Evolutionary conservation across 2,113 vertebrate species (phyloP).

Genomic region (Lepisosteus oculatus): DNA sequence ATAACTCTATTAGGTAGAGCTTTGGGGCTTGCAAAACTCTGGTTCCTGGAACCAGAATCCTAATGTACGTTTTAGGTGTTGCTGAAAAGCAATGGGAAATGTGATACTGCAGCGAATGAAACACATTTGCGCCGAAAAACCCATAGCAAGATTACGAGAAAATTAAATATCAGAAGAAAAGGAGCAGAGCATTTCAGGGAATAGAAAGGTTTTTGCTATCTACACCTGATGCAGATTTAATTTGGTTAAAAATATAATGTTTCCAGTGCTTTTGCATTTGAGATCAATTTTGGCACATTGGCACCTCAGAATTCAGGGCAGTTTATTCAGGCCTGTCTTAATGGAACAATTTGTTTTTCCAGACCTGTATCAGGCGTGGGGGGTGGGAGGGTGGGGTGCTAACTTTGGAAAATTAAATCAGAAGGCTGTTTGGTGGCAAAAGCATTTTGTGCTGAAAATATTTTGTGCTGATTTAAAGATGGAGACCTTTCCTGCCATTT

Average conservation of each 20-base stretch:
- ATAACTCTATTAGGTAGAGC: constrained; percentile 73
- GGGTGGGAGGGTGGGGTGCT: constrained; percentile 25
- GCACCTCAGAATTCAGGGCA: constrained; percentile 22
- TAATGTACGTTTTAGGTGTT: constrained; percentile 74
- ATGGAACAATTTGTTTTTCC: constrained; percentile 44
- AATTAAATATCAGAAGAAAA: constrained; percentile 71
- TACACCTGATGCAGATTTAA: constrained; percentile 67
- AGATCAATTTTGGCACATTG: constrained; percentile 27
- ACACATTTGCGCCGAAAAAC: constrained; percentile 61
- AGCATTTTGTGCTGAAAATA: neutral
- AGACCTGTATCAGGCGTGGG: constrained; percentile 32
- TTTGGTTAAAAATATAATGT: constrained; percentile 63
- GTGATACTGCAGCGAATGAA: constrained; percentile 64
- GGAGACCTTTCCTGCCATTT: neutral
- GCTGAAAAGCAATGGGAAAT: constrained; percentile 62
- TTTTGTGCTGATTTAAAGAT: constrained; percentile 16
- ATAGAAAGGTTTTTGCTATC: constrained; percentile 54
- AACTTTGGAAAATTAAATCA: constrained; percentile 19
- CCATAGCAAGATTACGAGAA: constrained; percentile 65
- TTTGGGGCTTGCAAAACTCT: constrained; percentile 57
- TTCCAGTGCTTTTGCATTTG: constrained; percentile 50
- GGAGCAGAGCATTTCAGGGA: constrained; percentile 59
- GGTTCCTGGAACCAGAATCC: constrained; percentile 68
- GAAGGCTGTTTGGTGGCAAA: constrained; percentile 23
- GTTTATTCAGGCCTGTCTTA: constrained; percentile 36